Conservation (phyloP, 2,113 vertebrate species). For the Pelusios castaneus region DNA sequence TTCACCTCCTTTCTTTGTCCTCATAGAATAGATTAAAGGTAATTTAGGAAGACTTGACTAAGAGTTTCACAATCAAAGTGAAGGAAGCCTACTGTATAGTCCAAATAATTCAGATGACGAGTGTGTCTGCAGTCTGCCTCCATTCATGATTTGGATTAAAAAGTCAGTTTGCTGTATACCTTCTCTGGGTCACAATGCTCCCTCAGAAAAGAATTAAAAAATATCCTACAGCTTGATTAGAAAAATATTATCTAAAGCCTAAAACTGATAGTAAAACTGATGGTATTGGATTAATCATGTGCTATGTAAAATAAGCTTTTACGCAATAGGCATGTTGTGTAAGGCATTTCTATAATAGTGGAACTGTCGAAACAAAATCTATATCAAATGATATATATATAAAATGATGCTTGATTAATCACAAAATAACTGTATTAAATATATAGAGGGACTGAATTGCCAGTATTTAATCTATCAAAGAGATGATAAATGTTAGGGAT, state of each 20-base stretch:
- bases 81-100: neutral
- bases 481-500: neutral
- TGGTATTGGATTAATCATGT: neutral
- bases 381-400: neutral
- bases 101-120: neutral
- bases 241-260: neutral
- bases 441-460: neutral
- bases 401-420: neutral
- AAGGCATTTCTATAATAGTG: neutral
- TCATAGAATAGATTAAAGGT: neutral
- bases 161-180: neutral
- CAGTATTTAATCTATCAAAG: neutral
- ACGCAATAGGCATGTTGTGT: neutral
- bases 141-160: neutral
- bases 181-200: neutral
- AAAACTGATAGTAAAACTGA: neutral
- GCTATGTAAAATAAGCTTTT: neutral
- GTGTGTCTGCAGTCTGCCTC: neutral
- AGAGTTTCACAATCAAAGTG: neutral
- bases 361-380: neutral
- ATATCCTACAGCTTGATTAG: neutral
- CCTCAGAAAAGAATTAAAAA: neutral
- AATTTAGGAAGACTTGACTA: neutral
- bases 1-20: neutral
- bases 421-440: neutral